Conservation (phyloP, 2,888 invertebrate species). For the Sipunculus nudus region DNA sequence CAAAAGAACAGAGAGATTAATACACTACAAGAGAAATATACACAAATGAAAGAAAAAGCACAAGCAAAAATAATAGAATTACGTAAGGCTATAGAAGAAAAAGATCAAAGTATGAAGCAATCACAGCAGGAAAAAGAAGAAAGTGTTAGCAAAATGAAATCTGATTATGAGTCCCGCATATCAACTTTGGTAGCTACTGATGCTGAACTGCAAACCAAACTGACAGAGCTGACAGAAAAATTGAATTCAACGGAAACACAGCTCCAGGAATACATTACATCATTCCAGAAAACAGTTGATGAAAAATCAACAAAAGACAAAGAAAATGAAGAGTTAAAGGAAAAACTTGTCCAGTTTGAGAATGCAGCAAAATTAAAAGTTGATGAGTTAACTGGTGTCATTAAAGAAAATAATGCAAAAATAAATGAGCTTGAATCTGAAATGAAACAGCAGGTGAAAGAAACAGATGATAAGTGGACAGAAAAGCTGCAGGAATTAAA, state of each 20-base stretch:
- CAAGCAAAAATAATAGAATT: conserved; percentile 19
- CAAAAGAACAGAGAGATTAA: conserved; percentile 16
- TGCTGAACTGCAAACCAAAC: conserved; percentile 49
- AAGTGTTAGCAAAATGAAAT: not conserved
- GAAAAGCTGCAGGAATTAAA: conserved; percentile 50
- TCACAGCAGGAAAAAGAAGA: not conserved
- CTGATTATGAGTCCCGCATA: conserved; percentile 43
- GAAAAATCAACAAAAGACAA: conserved; percentile 44
- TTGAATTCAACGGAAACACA: conserved; percentile 50
- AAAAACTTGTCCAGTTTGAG: conserved; percentile 35
- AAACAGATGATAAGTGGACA: conserved; percentile 15
- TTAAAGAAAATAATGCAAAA: no score
- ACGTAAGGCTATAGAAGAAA: conserved; percentile 1
- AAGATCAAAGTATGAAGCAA: conserved; percentile 5
- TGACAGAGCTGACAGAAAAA: conserved; percentile 50
- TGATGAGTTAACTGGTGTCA: no score
- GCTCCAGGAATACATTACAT: conserved; percentile 53
- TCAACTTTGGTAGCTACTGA: conserved; percentile 47
- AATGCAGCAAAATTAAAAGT: conserved; percentile 32
- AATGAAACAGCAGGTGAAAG: no score
- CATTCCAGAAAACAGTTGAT: conserved; percentile 51
- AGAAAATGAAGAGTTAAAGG: conserved; percentile 46
- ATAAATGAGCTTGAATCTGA: no score
- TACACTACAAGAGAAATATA: conserved; percentile 15
- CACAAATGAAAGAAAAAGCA: conserved; percentile 27